Conservation (phyloP, 2,888 invertebrate genomes). For the Apocheima hispidaria region DNA sequence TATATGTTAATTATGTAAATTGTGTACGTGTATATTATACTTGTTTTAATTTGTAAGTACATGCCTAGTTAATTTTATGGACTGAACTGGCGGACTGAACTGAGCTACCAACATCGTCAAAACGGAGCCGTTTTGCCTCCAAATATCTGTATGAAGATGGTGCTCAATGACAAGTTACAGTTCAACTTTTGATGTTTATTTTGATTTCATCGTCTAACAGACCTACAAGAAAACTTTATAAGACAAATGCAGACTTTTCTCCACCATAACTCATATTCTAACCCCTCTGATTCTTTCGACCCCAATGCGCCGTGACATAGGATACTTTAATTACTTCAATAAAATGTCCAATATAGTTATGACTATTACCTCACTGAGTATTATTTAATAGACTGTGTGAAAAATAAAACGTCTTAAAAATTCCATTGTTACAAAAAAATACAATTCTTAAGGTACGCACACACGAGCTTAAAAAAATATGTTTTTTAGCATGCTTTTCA, state of each 20-base stretch:
- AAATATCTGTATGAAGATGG: too few species aligned
- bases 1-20: too few species aligned
- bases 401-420: constrained; percentile 8
- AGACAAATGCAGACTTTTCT: constrained; percentile 1
- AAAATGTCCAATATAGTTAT: constrained; percentile 12
- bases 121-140: too few species aligned
- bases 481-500: too few species aligned
- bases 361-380: constrained; percentile 9
- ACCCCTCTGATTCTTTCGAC: too few species aligned
- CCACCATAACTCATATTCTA: constrained; percentile 2
- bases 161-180: neutral
- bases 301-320: constrained; percentile 24
- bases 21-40: too few species aligned
- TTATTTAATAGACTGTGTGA: constrained; percentile 25
- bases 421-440: constrained; percentile 23
- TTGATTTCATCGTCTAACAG: neutral
- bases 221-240: constrained; percentile 12
- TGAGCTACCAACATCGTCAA: too few species aligned
- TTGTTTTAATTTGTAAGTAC: too few species aligned
- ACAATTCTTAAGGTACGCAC: too few species aligned
- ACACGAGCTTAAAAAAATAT: too few species aligned
- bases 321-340: constrained; percentile 17
- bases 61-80: too few species aligned
- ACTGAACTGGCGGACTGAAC: too few species aligned
- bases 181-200: neutral